Conservation (phyloP, 1,140 invertebrate species). For the Papilio glaucus region DNA sequence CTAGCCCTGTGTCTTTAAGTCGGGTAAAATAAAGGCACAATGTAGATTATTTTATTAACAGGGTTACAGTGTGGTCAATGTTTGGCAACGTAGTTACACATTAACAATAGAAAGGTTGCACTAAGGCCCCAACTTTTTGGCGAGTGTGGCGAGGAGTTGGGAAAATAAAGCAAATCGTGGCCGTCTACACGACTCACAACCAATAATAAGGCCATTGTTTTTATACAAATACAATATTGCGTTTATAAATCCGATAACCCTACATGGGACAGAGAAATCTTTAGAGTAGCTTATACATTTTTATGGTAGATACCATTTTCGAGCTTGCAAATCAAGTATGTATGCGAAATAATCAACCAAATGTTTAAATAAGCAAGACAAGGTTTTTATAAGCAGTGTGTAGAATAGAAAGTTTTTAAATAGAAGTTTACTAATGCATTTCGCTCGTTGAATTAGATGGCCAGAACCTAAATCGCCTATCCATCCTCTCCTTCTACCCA, state of each 20-base stretch:
- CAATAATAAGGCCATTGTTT: conserved; percentile 83
- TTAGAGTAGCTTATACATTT: conserved; percentile 45
- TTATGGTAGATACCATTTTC: too few relatives aligned
- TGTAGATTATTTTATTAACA: not conserved
- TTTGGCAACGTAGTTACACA: conserved; percentile 32
- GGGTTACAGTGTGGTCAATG: conserved; percentile 2
- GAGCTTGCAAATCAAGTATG: not conserved
- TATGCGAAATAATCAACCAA: not conserved
- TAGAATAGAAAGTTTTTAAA: too few relatives aligned
- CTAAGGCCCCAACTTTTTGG: conserved; percentile 59
- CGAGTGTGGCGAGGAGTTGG: conserved; percentile 47
- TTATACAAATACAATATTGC: conserved; percentile 83
- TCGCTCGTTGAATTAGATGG: too few relatives aligned
- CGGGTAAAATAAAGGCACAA: too few relatives aligned
- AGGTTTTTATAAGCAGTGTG: too few relatives aligned
- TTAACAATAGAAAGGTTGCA: conserved; percentile 46
- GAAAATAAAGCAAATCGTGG: conserved; percentile 59
- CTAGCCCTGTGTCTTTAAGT: too few relatives aligned
- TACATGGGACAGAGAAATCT: conserved; percentile 53
- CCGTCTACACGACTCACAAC: conserved; percentile 67
- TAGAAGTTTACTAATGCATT: too few relatives aligned
- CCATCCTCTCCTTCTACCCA: too few relatives aligned
- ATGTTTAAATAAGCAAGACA: not conserved
- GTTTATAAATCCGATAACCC: conserved; percentile 82
- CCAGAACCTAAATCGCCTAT: too few relatives aligned